phyloP scores from a whole-genome alignment of 2,888 invertebrate species.

The Dendrolimus houi region DNA sequence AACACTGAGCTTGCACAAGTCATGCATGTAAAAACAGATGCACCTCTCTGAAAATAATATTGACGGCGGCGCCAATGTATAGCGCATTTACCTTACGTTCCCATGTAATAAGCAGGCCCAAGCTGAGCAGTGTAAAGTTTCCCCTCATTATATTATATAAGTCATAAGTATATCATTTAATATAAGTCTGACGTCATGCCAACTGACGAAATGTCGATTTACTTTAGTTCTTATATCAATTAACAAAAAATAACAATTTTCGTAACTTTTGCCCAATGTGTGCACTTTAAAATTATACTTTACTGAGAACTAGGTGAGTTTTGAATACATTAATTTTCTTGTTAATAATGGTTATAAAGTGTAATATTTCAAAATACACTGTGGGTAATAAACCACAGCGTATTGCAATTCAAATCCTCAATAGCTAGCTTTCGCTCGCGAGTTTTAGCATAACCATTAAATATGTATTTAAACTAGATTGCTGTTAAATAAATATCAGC shows the following conservation, averaged over 20 bases:
- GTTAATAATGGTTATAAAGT: constrained; percentile 17
- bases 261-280: background rate
- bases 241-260: background rate
- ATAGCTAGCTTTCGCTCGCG: background rate
- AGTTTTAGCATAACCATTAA: background rate
- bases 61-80: no score
- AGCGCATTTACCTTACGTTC: no score
- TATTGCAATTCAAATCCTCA: constrained; percentile 3
- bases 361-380: constrained; percentile 23
- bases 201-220: background rate
- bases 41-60: no score
- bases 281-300: constrained; percentile 5
- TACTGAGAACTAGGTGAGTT: constrained; percentile 42
- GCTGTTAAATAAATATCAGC: no score
- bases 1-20: no score
- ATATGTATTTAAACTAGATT: background rate
- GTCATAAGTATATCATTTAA: no score
- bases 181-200: no score
- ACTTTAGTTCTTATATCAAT: background rate
- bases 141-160: no score
- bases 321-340: constrained; percentile 20
- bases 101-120: no score
- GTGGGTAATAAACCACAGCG: constrained; percentile 27
- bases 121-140: no score
- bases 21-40: no score